Evolutionary conservation across 1,140 invertebrate genomes (phyloP), one percentile per base, ranked within the genome.

Genomic region (Drosophila sturtevanti): DNA sequence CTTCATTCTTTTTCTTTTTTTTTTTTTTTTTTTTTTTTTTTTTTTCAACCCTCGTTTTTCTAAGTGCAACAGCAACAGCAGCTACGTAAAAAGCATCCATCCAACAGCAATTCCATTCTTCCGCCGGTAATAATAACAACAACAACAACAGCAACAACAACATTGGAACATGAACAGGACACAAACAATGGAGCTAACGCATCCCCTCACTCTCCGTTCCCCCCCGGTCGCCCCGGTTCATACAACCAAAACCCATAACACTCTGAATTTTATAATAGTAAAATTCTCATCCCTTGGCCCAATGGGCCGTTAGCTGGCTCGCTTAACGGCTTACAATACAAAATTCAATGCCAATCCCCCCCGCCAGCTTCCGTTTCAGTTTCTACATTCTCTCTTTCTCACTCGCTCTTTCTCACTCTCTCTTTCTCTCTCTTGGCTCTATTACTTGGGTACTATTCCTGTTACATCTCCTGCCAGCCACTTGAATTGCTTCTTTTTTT

Each of bases 51-150:
- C 75, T 61, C 61, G 58, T 63, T 51, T 37, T 55, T 58, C 64
- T 77, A 71, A 77, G 72, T 77, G 74, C 66, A 56, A 44, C 38
- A 41, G 38, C 38, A 16, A 10, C 41, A 44, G 41, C 14, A 16
- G 41, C 41, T 48, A 16, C 16, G 41, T 48, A 48, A 48, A 48
- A 60, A 56, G 55, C 64, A 67, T 71, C 75, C 81, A 78, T 78
- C 60, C 76, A 73, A 68, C 61, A 52, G 69, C 77, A 79, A 79
- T 77, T 76, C 68, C 66, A 71, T 81, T 81, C 79, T 78, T 78
- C 80, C 80, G 75, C 74, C 79, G 79, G 75, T 72, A 77, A 81
- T 81, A 81, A 76, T 72, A 87, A 77, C 70, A 73, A 65, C 61
- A 79, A 65, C 54, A 60, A 44, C 62, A 64, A 63, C 72, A 69